Evolutionary conservation across 2,113 vertebrate species (phyloP), one percentile per base, ranked within the genome.

Genomic region (Lota lota): DNA sequence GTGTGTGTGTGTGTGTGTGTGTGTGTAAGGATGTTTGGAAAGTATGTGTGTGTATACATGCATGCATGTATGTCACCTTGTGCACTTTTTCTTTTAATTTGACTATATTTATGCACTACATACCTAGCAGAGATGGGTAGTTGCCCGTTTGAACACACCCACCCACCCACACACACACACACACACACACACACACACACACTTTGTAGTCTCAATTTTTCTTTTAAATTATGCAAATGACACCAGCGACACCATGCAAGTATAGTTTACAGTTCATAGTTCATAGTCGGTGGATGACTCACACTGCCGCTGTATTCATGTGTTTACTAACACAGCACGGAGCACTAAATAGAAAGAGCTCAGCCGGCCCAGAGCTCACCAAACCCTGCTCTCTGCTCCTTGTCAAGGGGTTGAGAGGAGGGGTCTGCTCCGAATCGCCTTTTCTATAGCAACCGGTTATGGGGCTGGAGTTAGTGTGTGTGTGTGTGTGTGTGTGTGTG

Each of bases 41-140:
- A 64, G 69, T 61, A 6, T 22, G 15, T 72, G 63, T 62, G 61
- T 62, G 61, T 62, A 22, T 28, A 22, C 28, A 24, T 28, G 22
- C 28, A 22, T 28, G 22, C 16, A 16, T 18, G 16, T 18, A 22
- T 62, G 40, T 33, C 40, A 47, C 71, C 18, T 22, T 60, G 58
- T 2, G 66, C 36, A 40, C 61, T 59, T 60, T 83, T 78, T 60
- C 82, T 77, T 79, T 70, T 70, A 36, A 71, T 75, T 73, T 64
- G 79, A 75, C 67, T 62, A 68, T 72, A 61, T 82, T 81, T 64
- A 84, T 79, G 73, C 67, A 76, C 64, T 68, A 18, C n/a, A 56
- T 60, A 40, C 68, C 68, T 76, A 68, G 63, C 73, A 68, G 70
- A 47, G 53, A 21, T 47, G 22, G 16, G 56, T 54, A 51, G 4